Base-by-base conservation (phyloP, 2,797 vertebrate species). In the Sylvilagus floridanus region DNA sequence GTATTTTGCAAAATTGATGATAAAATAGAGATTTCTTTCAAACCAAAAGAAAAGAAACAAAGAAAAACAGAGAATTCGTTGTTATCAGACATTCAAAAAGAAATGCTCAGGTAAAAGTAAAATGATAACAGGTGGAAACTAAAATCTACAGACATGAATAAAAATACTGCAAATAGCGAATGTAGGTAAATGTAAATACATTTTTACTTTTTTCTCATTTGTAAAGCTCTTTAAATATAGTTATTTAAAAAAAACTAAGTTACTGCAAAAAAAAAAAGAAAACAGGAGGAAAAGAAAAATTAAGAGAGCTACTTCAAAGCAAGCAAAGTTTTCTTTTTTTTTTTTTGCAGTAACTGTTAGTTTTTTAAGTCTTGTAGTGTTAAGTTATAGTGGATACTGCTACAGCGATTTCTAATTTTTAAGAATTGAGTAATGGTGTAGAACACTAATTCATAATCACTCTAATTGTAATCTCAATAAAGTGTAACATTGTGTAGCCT, bases 401-500 rank as follows among this genome's bases (percentile, higher is more conserved):
- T 99, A 98, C 99, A 99, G 99, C 98, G 98, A 99, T 99, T 99
- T 99, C 98, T 99, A 98, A 99, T 99, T 99, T 99, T 98, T 98
- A 99, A 99, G 98, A 98, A 99, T 99, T 98, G 98, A 99, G 99
- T 99, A 99, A 99, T 99, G 99, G 99, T 99, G 99, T 99, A 99
- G 99, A 99, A 99, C 99, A 99, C 99, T 99, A 99, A 99, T 99
- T 98, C 98, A 99, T 99, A 99, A 99, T 99, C 99, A 99, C 99
- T 99, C 99, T 99, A 99, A 99, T 99, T 99, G 99, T 99, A 99
- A 99, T 99, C 99, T 99, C 99, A 99, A 99, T 99, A 98, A 99
- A 99, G 99, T 99, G 99, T 99, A 99, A 99, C 99, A 99, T 99
- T 99, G 99, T 99, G 99, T 99, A 99, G 99, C 99, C 99, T 98